These are phyloP conservation scores for Mesoligia furuncula DNA, from an alignment of 2,888 invertebrate genomes.

Conservation along the genomic window DNA sequence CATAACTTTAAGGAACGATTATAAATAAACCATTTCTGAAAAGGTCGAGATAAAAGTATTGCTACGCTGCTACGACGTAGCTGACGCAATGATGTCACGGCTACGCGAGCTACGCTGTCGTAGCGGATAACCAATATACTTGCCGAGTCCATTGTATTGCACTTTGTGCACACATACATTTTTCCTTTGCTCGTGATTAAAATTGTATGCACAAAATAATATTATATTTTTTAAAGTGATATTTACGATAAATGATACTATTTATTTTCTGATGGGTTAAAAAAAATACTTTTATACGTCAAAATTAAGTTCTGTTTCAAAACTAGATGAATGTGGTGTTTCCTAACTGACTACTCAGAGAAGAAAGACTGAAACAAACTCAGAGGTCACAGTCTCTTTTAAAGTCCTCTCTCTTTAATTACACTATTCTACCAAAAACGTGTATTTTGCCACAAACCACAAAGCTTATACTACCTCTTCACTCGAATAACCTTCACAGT, in stretches of 20 bases:
- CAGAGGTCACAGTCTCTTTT: not conserved
- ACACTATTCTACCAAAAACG: not conserved
- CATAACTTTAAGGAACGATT: no score
- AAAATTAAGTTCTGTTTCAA: not conserved
- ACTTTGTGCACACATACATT: not conserved
- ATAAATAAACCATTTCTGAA: not conserved
- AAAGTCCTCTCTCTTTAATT: not conserved
- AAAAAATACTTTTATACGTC: not conserved
- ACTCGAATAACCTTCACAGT: not conserved
- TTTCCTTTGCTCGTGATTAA: not conserved
- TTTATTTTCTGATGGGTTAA: no score
- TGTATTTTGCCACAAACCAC: not conserved
- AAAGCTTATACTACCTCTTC: not conserved
- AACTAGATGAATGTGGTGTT: not conserved
- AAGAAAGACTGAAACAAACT: not conserved
- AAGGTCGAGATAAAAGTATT: slow-evolving; percentile 5
- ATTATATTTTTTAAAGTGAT: no score
- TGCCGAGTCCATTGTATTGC: not conserved
- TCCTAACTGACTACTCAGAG: not conserved
- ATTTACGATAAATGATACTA: no score
- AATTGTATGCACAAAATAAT: no score
- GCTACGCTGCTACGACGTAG: slow-evolving; percentile 38
- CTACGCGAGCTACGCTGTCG: slow-evolving; percentile 27
- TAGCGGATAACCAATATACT: slow-evolving; percentile 28
- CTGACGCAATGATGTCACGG: slow-evolving; percentile 27